Conservation (phyloP, 1,140 invertebrate species). For the Conus betulinus region DNA sequence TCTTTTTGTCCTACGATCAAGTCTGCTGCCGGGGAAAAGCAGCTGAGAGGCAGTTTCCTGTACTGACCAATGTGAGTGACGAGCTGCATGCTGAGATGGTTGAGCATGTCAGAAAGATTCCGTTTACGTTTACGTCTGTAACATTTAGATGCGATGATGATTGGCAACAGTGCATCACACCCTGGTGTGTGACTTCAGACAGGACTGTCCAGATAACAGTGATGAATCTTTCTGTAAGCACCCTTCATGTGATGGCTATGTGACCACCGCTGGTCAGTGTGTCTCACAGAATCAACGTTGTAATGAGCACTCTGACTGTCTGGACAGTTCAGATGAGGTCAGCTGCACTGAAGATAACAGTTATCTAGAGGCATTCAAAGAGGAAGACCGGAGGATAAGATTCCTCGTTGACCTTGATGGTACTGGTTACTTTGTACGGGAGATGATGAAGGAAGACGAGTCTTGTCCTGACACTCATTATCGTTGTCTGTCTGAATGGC, state of each 20-base stretch:
- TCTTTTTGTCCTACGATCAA: neutral
- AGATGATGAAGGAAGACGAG: neutral
- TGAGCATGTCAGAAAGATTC: neutral
- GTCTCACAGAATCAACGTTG: neutral
- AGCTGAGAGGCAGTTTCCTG: too few relatives aligned
- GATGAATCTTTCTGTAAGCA: constrained; percentile 18
- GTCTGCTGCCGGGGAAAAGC: too few relatives aligned
- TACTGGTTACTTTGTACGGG: neutral
- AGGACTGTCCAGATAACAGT: neutral
- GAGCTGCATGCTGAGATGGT: too few relatives aligned
- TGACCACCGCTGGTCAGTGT: neutral
- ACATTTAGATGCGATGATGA: neutral
- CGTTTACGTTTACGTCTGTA: neutral
- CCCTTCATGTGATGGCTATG: neutral
- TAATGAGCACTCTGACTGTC: neutral
- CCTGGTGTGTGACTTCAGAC: constrained; percentile 19
- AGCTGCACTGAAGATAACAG: neutral
- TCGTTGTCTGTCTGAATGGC: neutral
- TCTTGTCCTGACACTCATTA: constrained; percentile 16
- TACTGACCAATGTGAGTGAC: neutral
- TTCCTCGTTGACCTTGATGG: neutral
- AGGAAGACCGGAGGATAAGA: too few relatives aligned
- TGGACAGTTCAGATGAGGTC: constrained; percentile 16
- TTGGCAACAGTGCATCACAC: neutral
- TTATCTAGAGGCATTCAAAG: too few relatives aligned